Evolutionary conservation across 2,888 invertebrate genomes (phyloP), one percentile per base, ranked within the genome.

Genomic region (Gari tellinella): DNA sequence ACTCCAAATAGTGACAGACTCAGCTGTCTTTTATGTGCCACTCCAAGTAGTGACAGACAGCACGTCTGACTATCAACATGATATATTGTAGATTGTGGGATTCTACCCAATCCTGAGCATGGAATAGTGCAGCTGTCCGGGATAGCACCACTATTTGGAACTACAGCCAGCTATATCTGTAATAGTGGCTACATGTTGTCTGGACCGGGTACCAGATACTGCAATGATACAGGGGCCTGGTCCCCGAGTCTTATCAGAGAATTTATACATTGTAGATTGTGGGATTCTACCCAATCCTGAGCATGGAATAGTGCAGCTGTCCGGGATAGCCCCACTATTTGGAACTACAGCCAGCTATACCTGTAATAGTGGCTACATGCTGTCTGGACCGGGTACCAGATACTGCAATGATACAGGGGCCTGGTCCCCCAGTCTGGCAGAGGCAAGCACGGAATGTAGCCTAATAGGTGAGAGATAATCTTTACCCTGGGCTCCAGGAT

Each of bases 221-320:
- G 67, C 55, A 43, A 38, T n/a, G 48, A 38, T 5, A 61, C 37
- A 49, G 43, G 49, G 5, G 7, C 41, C 15, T 68, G 67, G 67
- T 25, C 31, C 4, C 31, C 31, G 5, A 31, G 31, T 31, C n/a
- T n/a, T n/a, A n/a, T n/a, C n/a, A n/a, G n/a, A n/a, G n/a, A n/a
- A n/a, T n/a, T n/a, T n/a, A n/a, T n/a, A n/a, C n/a, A n/a, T 57
- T 49, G 14, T 46, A 68, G 67, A 68, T 55, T 68, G 67, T 68
- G 67, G 67, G 1, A 19, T 5, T 14, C 52, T 53, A 23, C 23
- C 21, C 19, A 10, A 12, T 8, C 67, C 67, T 19, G 46, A 31
- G 5, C 53, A 49, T 68, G 67, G 67, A n/a, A 15, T 8, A 23
- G 67, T 68, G 2, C 19, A 40, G 1, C n/a, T 38, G 21, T 21